Evolutionary conservation across 2,113 vertebrate species (phyloP).

Genomic region (Ondatra zibethicus): DNA sequence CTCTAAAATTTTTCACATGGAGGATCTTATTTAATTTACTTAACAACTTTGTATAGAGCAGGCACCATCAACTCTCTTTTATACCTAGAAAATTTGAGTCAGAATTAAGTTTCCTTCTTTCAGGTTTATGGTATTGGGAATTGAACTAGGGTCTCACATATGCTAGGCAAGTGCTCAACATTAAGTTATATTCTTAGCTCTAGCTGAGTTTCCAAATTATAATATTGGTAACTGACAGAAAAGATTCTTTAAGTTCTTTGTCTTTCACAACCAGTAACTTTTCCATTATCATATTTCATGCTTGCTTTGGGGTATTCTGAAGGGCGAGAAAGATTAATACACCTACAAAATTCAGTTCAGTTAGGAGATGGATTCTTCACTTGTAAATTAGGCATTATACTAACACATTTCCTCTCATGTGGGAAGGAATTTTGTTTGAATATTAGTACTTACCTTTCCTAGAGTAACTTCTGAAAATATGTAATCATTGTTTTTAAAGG

Average conservation of each 20-base stretch:
- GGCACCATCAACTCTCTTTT: neutral
- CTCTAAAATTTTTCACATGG: neutral
- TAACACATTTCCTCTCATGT: neutral
- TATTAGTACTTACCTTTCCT: neutral
- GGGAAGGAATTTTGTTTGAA: neutral
- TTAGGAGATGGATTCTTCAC: neutral
- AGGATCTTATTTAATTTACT: constrained; percentile 11
- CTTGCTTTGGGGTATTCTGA: neutral
- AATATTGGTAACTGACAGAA: neutral
- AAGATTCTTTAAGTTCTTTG: neutral
- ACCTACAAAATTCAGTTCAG: neutral
- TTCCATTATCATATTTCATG: neutral
- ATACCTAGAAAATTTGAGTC: neutral
- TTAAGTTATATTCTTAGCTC: neutral
- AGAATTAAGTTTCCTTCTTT: neutral
- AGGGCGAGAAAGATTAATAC: neutral
- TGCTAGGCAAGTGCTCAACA: neutral
- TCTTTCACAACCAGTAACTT: neutral
- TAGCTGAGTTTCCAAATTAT: neutral
- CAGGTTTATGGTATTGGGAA: neutral
- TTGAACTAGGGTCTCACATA: neutral
- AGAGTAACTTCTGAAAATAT: neutral
- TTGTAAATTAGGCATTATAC: neutral
- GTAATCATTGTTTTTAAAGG: neutral
- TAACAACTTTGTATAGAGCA: neutral